phyloP scores from a whole-genome alignment of 2,888 invertebrate species.

The Hofmannophila pseudospretella region DNA sequence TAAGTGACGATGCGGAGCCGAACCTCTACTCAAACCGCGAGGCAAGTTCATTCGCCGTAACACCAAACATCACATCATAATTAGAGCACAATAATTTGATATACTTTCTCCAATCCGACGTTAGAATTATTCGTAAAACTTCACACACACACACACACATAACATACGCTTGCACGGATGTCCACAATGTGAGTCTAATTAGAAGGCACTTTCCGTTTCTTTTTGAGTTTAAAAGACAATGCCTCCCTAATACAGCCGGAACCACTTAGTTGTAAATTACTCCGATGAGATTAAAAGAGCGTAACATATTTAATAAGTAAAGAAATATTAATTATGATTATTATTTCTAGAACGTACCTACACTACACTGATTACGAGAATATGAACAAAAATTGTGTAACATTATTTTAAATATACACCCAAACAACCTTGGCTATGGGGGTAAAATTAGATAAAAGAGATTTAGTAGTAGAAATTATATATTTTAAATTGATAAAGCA shows the following conservation, averaged over 20 bases:
- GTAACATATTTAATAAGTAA: no score
- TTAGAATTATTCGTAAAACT: conserved; percentile 55
- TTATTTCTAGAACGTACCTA: no score
- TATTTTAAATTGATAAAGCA: no score
- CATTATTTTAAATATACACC: no score
- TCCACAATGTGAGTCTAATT: conserved; percentile 32
- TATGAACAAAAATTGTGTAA: no score
- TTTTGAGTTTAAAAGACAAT: conserved; percentile 34
- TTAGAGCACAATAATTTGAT: conserved; percentile 67
- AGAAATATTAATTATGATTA: no score
- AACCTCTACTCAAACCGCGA: conserved; percentile 16
- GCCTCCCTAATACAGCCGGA: conserved; percentile 18
- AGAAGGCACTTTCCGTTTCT: conserved; percentile 51
- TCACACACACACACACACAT: conserved; percentile 31
- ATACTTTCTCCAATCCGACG: conserved; percentile 56
- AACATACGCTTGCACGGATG: conserved; percentile 15
- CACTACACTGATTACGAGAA: no score
- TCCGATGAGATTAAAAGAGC: not conserved
- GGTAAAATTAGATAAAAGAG: no score
- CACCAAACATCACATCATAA: conserved; percentile 53
- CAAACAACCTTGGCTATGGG: no score
- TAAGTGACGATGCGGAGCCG: conserved; percentile 2
- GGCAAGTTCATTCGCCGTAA: conserved; percentile 39
- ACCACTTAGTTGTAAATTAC: conserved; percentile 8
- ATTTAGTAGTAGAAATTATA: no score